These are phyloP conservation scores for Chrysocyon brachyurus DNA, from an alignment of 2,797 vertebrate species.

Conservation along the genomic window DNA sequence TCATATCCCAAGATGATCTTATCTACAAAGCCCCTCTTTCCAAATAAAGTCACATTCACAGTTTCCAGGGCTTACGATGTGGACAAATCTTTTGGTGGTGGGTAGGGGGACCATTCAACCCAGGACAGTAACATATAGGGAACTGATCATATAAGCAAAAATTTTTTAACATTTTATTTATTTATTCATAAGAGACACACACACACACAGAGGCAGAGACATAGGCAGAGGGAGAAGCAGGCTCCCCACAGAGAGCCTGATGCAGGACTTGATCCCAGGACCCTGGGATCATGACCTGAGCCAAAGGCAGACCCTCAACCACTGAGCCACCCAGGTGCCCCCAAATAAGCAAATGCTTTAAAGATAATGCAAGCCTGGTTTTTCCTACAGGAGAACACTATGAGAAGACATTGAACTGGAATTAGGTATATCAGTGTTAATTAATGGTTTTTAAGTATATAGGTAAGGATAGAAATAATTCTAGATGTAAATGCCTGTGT, in stretches of 20 bases:
- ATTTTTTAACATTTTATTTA: too few species aligned
- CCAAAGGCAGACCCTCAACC: too few species aligned
- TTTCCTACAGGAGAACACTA: background rate
- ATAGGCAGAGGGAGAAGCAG: too few species aligned
- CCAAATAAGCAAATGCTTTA: background rate
- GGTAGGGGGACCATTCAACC: background rate
- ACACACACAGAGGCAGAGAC: too few species aligned
- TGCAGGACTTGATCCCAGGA: too few species aligned
- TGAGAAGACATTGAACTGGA: background rate
- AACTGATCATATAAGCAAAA: background rate
- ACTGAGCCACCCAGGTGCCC: too few species aligned
- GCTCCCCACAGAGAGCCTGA: too few species aligned
- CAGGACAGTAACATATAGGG: background rate
- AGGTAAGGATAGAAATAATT: background rate
- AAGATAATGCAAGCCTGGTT: background rate
- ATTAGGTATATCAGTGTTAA: background rate
- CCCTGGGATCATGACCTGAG: too few species aligned
- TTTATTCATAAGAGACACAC: too few species aligned
- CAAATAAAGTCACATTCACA: background rate
- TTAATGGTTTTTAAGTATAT: background rate
- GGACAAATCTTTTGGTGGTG: background rate
- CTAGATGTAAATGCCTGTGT: background rate
- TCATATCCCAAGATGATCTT: background rate
- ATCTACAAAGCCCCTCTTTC: background rate
- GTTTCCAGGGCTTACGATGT: background rate